Evolutionary conservation across 2,113 vertebrate species (phyloP).

Genomic region (Gobio gobio): DNA sequence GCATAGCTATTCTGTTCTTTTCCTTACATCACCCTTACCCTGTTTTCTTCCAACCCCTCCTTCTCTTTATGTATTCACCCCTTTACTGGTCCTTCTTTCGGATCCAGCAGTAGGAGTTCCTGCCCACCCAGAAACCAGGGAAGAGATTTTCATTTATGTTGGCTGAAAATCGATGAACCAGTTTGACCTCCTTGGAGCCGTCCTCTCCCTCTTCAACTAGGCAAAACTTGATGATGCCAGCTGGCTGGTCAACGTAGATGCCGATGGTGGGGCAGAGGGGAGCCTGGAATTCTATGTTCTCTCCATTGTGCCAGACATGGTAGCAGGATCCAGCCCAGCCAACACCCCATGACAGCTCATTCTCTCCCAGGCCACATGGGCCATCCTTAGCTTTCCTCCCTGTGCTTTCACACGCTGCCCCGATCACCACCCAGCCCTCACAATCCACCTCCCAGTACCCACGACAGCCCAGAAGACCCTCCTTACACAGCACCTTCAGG

Average conservation of each 20-base stretch:
- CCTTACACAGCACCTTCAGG: slow-evolving; percentile 75
- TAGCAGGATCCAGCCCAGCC: slow-evolving; percentile 77
- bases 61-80: neutral
- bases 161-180: slow-evolving; percentile 70
- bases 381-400: slow-evolving; percentile 69
- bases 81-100: slow-evolving; percentile 65
- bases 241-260: slow-evolving; percentile 77
- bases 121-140: slow-evolving; percentile 77
- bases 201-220: slow-evolving; percentile 64
- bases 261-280: slow-evolving; percentile 60
- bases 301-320: slow-evolving; percentile 76
- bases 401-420: slow-evolving; percentile 61
- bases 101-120: slow-evolving; percentile 70
- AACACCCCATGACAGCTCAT: slow-evolving; percentile 72
- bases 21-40: neutral
- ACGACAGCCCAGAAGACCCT: slow-evolving; percentile 68
- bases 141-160: slow-evolving; percentile 66
- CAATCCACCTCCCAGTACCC: slow-evolving; percentile 80
- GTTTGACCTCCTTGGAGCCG: slow-evolving; percentile 63
- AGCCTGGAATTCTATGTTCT: slow-evolving; percentile 65
- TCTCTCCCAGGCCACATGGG: slow-evolving; percentile 75
- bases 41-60: neutral
- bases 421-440: slow-evolving; percentile 78
- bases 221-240: slow-evolving; percentile 75
- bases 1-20: neutral